Percentiles rank a stretch among this genome's conserved stretches.
Conservation (phyloP, 2,888 invertebrate genomes). For the Pegoplata infirma region DNA sequence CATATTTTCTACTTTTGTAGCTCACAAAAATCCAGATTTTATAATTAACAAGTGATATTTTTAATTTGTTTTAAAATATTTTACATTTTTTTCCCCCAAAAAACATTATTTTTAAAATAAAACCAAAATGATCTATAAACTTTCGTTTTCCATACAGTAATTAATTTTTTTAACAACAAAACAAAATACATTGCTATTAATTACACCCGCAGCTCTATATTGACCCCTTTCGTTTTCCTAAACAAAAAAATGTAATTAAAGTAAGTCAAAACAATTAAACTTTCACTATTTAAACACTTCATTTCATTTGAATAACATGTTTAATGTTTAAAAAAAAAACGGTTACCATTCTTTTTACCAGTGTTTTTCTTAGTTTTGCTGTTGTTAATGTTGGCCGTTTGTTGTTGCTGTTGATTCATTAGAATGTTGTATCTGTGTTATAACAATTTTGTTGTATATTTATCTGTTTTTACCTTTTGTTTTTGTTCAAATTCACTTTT, state of each 20-base stretch:
- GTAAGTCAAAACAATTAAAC: conserved; percentile 22
- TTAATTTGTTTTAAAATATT: not conserved
- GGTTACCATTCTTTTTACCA: not conserved
- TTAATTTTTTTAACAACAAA: not conserved
- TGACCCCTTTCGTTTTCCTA: conserved; percentile 1
- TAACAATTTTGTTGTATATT: too few species aligned
- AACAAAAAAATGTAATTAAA: not conserved
- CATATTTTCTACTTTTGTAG: too few species aligned
- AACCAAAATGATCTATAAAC: not conserved
- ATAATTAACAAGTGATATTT: not conserved
- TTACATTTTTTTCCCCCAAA: not conserved
- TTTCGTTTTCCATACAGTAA: conserved; percentile 14
- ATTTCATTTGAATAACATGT: conserved; percentile 13
- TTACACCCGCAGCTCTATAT: not conserved
- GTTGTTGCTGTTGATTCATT: conserved; percentile 1
- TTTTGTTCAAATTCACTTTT: conserved; percentile 34
- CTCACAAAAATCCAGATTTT: too few species aligned
- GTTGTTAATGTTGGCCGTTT: not conserved
- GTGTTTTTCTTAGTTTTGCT: too few species aligned
- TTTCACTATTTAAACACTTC: conserved; percentile 35
- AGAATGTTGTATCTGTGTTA: conserved; percentile 4
- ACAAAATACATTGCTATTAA: too few species aligned
- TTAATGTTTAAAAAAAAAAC: conserved; percentile 13
- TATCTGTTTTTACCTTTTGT: too few species aligned
- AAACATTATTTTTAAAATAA: not conserved